Percentiles rank a stretch among this genome's conserved stretches.
Conservation (phyloP, 2,888 invertebrate species). For the Acholoe squamosa region DNA sequence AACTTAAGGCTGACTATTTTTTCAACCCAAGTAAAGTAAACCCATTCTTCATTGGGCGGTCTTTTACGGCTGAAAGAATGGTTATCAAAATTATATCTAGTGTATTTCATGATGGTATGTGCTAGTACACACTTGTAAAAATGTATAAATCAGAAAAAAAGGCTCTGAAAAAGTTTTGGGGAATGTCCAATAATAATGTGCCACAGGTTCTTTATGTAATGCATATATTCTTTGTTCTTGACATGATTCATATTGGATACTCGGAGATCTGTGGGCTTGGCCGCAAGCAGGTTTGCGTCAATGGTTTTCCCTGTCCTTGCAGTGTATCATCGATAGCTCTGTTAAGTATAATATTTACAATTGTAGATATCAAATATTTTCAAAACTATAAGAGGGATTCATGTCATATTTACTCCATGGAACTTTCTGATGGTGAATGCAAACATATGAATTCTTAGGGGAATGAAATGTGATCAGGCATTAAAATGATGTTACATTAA, state of each 20-base stretch:
- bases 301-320: background rate
- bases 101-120: slow-evolving; percentile 12
- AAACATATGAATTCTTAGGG: background rate
- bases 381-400: background rate
- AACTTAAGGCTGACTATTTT: too few relatives aligned
- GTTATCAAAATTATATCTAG: slow-evolving; percentile 6
- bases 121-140: background rate
- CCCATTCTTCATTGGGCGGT: background rate
- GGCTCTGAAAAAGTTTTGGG: slow-evolving; percentile 13
- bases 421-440: background rate
- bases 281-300: background rate
- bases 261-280: background rate
- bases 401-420: background rate
- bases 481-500: background rate
- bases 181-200: background rate
- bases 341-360: background rate
- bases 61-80: background rate
- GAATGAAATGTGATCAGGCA: background rate
- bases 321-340: background rate
- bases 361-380: slow-evolving; percentile 22
- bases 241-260: background rate
- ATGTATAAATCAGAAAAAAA: background rate
- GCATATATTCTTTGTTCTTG: background rate
- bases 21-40: too few relatives aligned
- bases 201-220: background rate